Percentiles rank a stretch among this genome's conserved stretches.
Conservation (phyloP, 92 coral and sea anemone genomes). For the Actinernus sp. region DNA sequence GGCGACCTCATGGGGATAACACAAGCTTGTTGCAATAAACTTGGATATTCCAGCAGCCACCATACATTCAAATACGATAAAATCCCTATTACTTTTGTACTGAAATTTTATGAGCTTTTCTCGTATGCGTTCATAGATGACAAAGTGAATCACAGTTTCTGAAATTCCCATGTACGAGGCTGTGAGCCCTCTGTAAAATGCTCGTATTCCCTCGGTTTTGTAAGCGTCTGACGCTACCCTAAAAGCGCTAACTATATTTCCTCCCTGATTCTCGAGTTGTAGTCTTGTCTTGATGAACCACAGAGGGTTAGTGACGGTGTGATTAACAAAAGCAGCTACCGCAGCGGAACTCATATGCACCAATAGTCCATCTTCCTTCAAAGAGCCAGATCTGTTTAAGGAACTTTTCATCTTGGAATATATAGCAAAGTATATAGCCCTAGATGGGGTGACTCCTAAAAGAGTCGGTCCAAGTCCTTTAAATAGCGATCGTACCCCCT, state of each 20-base stretch:
- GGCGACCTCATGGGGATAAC: slow-evolving; percentile 96
- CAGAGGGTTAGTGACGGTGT: slow-evolving; percentile 91
- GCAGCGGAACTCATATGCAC: slow-evolving; percentile 93
- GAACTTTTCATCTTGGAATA: slow-evolving; percentile 83
- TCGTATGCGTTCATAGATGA: slow-evolving; percentile 86
- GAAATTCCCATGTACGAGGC: slow-evolving; percentile 97
- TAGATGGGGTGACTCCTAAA: slow-evolving; percentile 89
- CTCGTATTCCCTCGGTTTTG: slow-evolving; percentile 85
- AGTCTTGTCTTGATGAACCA: slow-evolving; percentile 96
- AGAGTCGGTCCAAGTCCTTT: slow-evolving; percentile 91
- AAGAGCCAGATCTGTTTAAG: slow-evolving; percentile 67
- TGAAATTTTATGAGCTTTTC: slow-evolving; percentile 47
- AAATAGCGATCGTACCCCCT: slow-evolving; percentile 83
- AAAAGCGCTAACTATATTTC: slow-evolving; percentile 55
- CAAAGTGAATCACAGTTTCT: slow-evolving; percentile 91
- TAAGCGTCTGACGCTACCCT: slow-evolving; percentile 77
- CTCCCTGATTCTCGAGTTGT: slow-evolving; percentile 80
- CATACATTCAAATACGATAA: slow-evolving; percentile 78
- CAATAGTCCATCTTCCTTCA: slow-evolving; percentile 58
- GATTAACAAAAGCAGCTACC: slow-evolving; percentile 81
- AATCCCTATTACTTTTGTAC: slow-evolving; percentile 44
- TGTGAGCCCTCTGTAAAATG: slow-evolving; percentile 92
- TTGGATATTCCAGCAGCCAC: slow-evolving; percentile 91
- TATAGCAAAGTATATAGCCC: slow-evolving; percentile 89
- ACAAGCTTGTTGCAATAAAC: slow-evolving; percentile 85